Evolutionary conservation across 1,140 invertebrate genomes (phyloP), one percentile per base, ranked within the genome.

Genomic region (Aphaenogaster rudis): DNA sequence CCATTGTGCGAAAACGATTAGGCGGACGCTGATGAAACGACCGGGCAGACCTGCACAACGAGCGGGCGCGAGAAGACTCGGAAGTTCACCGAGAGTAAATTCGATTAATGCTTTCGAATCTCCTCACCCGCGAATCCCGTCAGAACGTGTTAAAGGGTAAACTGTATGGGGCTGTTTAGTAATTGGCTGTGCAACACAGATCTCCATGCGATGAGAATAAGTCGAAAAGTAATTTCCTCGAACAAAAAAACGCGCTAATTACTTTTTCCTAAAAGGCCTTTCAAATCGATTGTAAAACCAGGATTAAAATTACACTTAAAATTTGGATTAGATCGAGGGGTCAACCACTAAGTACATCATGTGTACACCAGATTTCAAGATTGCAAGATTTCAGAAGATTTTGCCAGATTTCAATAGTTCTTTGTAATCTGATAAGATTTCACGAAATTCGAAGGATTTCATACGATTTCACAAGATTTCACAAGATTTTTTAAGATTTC

Each of bases 1-100:
- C 80, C 17, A 82, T 84, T 84, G 80, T 84, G 69, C 67, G 80
- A 39, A 84, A 74, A 84, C 80, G 69, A 74, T 84, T 84, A 84
- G 54, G 54, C 42, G 69, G 61, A 36, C 67, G 80, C 28, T 74
- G 67, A 84, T 84, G 80, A 84, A 84, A 76, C 42, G 54, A 6
- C 36, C 15, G 6, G 42, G 45, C 69, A 45, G 63, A 61, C 15
- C 33, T 45, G 63, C 11, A 21, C 3, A 74, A 59, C 48, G 48
- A 66, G 11, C 17, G 42, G 17, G 17, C 28, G 42, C 42, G 69
- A 74, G 67, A 48, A 48, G 28, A 48, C 21, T 61, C 36, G 54
- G 52, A 61, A 76, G 45, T 61, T 61, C 54, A 48, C 21, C 66
- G 54, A 42, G 67, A 71, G 50, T 59, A 81, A 71, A 81, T 81